Evolutionary conservation across 2,888 invertebrate species (phyloP), one percentile per base, ranked within the genome.

Genomic region (Drosophila kokeensis): DNA sequence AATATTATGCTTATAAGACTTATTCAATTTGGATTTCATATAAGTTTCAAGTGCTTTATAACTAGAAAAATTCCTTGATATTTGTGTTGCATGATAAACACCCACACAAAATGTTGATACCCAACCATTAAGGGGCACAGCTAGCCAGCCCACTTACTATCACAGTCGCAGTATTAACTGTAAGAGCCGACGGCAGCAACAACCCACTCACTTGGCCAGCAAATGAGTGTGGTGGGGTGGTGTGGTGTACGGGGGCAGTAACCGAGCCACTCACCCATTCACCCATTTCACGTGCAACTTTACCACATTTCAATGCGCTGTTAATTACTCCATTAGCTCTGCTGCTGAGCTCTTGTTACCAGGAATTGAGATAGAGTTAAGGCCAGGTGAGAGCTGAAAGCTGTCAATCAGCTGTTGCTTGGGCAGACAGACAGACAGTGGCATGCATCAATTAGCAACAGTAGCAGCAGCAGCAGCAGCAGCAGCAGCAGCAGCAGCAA

Each of bases 251-350:
- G 21, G 48, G 65, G 49, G 53, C 29, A 52, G 59, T 65, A 69
- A 68, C 77, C 54, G 64, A 49, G 68, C 68, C 79, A 71, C 62
- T 83, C 87, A 83, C 76, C 78, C 80, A 87, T 85, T 83, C 89
- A 88, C 87, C 89, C 84, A 81, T 68, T 83, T 88, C 81, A 73
- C 70, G 72, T 68, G 78, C 42, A 66, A 55, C 54, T 55, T 50
- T 15, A 52, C 82, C 54, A 54, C 65, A 68, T 54, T 79, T 72
- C 65, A 72, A 73, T 69, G 76, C 52, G 68, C 55, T 73, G 73
- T 74, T 90, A 87, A 90, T 87, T 87, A 87, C 87, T 87, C 79
- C 87, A 87, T 87, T 85, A 73, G 66, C 70, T 69, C 15, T 49
- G 62, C 40, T 61, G 59, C 60, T 64, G 62, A 61, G 82, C 70